Evolutionary conservation across 53 echinoderm and acorn worm genomes (phyloP), one percentile per base, ranked within the genome.

Genomic region (Paelopatides confundens): DNA sequence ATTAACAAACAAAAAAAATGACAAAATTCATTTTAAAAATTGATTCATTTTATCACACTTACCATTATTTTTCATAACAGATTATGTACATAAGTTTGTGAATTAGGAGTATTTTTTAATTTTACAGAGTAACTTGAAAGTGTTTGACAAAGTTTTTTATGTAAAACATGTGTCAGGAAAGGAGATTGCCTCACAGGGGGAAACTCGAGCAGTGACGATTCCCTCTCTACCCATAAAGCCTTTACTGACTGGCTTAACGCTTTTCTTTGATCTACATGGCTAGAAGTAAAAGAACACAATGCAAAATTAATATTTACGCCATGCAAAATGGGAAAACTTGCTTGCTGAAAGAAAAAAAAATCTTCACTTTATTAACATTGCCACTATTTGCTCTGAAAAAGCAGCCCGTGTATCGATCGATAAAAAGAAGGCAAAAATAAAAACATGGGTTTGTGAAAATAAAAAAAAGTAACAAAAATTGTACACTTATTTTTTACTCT

Each of bases 51-150:
- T 38, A 74, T 74, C 40, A 74, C 17, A 18, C 40, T 74, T 74
- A 74, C 74, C 74, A 40, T 39, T 74, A 74, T 74, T 58, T 58
- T 74, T 74, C 74, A 74, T 74, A 74, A 74, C 74, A 27, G 74
- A 74, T 74, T 40, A 35, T 74, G 74, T 74, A 74, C 38, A 74
- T 74, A 74, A 12, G 74, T 74, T 74, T 74, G 43, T 40, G 74
- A 74, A 74, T 74, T 46, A 39, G 12, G n/a, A 74, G 74, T 39
- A 74, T 47, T 33, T 74, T 74, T 39, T 39, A 74, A 74, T 39
- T 74, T 74, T 74, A 39, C 74, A 74, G 38, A 71, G 43, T 74
- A 40, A 74, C 26, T 26, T 74, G 43, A 12, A 43, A 10, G 43
- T 43, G 8, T 43, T 43, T 43, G 43, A 43, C 43, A 43, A 43